These are phyloP conservation scores for Orientallactaga bullata DNA, from an alignment of 2,113 vertebrate genomes.

Conservation along the genomic window DNA sequence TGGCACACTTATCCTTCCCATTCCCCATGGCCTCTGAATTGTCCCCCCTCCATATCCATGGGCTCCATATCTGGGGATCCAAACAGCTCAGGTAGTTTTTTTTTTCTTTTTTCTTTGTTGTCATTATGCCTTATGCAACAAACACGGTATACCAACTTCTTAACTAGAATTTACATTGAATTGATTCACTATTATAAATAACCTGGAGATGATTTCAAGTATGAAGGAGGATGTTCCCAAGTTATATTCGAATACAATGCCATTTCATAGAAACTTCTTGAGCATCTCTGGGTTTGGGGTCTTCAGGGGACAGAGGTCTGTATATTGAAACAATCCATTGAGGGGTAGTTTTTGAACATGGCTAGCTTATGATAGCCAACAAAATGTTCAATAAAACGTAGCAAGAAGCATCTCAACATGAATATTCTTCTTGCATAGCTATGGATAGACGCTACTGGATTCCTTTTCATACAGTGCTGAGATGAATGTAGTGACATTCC, in stretches of 20 bases:
- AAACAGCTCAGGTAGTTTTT: neutral
- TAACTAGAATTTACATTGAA: no score
- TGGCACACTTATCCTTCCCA: neutral
- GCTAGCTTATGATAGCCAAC: neutral
- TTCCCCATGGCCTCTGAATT: neutral
- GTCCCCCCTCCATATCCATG: neutral
- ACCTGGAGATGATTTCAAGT: neutral
- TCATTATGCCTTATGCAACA: neutral
- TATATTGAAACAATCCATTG: neutral
- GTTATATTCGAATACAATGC: neutral
- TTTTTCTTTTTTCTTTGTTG: no score
- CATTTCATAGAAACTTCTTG: neutral
- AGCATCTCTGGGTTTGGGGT: neutral
- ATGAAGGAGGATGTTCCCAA: neutral
- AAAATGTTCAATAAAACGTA: neutral
- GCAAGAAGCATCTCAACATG: neutral
- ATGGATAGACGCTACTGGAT: neutral
- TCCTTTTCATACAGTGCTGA: neutral
- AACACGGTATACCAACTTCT: neutral
- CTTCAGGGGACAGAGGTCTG: no score
- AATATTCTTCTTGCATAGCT: conserved; percentile 22
- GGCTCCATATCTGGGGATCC: neutral
- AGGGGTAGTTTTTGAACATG: neutral
- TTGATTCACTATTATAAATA: neutral
- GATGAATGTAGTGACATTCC: conserved; percentile 55